Evolutionary conservation across 2,113 vertebrate genomes (phyloP).

Genomic region (Ptyas mucosa): DNA sequence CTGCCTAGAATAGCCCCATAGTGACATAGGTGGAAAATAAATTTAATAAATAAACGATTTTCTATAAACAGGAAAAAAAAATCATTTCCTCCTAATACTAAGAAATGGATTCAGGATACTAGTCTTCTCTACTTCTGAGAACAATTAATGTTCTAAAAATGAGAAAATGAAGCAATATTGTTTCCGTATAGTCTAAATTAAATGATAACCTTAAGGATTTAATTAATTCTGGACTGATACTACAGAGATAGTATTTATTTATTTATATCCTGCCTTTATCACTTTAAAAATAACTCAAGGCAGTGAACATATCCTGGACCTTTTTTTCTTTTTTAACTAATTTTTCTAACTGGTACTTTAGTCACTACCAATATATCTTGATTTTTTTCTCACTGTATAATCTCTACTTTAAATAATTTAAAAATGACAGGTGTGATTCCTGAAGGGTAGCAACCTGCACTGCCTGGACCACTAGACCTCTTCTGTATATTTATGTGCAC

Average conservation of each 20-base stretch:
- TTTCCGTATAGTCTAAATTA: background rate
- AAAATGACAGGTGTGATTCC: slow-evolving; percentile 26
- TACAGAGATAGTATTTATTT: background rate
- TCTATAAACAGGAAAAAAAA: background rate
- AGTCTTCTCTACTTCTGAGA: background rate
- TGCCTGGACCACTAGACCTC: background rate
- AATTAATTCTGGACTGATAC: background rate
- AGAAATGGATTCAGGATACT: background rate
- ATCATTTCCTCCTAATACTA: background rate
- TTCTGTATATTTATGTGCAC: background rate
- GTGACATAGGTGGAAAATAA: background rate
- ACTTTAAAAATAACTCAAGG: background rate
- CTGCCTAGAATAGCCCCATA: background rate
- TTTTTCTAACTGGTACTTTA: background rate
- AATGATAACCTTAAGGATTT: background rate
- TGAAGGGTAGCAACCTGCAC: slow-evolving; percentile 26
- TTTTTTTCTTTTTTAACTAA: background rate
- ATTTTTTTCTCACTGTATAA: background rate
- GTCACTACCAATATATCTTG: background rate
- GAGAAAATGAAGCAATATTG: background rate
- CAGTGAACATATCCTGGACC: background rate
- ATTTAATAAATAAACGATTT: background rate
- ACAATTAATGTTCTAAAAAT: background rate
- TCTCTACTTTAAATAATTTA: background rate
- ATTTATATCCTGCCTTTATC: background rate